These are phyloP conservation scores for Amphipoea lucens DNA, from an alignment of 2,888 invertebrate species.

Conservation along the genomic window DNA sequence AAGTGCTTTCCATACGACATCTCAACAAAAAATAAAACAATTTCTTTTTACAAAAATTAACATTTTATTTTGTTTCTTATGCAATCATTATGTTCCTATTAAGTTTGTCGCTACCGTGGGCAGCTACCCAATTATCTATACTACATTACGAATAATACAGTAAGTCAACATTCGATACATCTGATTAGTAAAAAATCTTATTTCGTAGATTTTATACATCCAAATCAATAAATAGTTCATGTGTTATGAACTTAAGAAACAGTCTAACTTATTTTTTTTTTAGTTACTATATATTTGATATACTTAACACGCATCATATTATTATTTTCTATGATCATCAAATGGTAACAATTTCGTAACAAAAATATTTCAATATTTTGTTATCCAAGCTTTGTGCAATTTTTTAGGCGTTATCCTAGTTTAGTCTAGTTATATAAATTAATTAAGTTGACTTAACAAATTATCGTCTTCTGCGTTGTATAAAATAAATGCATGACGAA, in stretches of 20 bases:
- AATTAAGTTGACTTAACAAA: slow-evolving; percentile 13
- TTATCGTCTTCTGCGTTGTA: slow-evolving; percentile 14
- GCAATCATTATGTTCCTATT: slow-evolving; percentile 48
- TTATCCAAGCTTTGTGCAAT: slow-evolving; percentile 55
- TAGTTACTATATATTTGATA: slow-evolving; percentile 60
- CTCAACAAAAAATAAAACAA: slow-evolving; percentile 25
- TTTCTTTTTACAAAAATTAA: slow-evolving; percentile 65
- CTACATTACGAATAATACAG: slow-evolving; percentile 59
- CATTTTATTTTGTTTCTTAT: slow-evolving; percentile 67
- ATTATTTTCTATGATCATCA: slow-evolving; percentile 54
- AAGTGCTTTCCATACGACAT: not conserved
- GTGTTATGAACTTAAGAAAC: slow-evolving; percentile 18
- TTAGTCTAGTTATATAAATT: slow-evolving; percentile 18
- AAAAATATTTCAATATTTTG: slow-evolving; percentile 63
- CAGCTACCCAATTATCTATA: slow-evolving; percentile 43
- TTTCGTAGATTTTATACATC: slow-evolving; percentile 36
- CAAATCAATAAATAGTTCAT: slow-evolving; percentile 51
- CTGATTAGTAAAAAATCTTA: slow-evolving; percentile 60
- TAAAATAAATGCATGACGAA: slow-evolving; percentile 26
- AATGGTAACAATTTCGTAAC: slow-evolving; percentile 59
- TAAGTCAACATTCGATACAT: slow-evolving; percentile 64
- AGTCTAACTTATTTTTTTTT: slow-evolving; percentile 27
- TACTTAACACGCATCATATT: slow-evolving; percentile 54
- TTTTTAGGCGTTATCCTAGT: slow-evolving; percentile 48
- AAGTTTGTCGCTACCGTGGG: slow-evolving; percentile 44